Evolutionary conservation across 2,888 invertebrate species (phyloP).

Genomic region (Rhogogaster chlorosoma): DNA sequence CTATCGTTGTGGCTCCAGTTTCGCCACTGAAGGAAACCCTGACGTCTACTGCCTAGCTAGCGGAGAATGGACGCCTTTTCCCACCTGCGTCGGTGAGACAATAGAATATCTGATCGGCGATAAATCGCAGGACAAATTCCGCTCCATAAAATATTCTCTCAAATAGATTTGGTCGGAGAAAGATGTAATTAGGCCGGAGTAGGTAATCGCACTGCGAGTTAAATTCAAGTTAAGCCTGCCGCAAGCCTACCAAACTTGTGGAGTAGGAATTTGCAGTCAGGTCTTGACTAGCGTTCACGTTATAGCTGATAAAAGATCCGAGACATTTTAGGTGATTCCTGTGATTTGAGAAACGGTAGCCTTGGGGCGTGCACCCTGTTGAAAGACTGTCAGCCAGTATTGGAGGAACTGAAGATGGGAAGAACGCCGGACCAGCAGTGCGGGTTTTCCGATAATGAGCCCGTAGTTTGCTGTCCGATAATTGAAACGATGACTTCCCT

Average conservation of each 20-base stretch:
- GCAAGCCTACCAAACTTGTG: not conserved
- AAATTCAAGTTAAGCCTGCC: not conserved
- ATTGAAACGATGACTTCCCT: not conserved
- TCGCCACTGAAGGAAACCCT: constrained; percentile 59
- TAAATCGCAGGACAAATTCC: not conserved
- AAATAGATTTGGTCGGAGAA: not conserved
- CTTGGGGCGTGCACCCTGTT: not conserved
- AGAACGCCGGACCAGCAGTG: not conserved
- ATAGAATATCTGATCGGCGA: not conserved
- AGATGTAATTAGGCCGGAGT: not conserved
- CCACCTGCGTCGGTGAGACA: constrained; percentile 60
- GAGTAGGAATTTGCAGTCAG: not conserved
- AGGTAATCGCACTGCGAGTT: not conserved
- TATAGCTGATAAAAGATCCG: not conserved
- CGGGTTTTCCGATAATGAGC: not conserved
- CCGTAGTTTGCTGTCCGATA: constrained; percentile 10
- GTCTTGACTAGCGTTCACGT: not conserved
- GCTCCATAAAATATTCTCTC: not conserved
- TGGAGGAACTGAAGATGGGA: not conserved
- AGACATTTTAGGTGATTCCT: not conserved
- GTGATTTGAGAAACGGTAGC: not conserved
- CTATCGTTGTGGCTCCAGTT: constrained; percentile 68
- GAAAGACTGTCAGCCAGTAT: not conserved
- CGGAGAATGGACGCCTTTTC: constrained; percentile 68
- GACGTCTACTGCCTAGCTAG: constrained; percentile 65